Base-by-base conservation (phyloP, 2,797 vertebrate genomes). In the Acanthopagrus latus region DNA sequence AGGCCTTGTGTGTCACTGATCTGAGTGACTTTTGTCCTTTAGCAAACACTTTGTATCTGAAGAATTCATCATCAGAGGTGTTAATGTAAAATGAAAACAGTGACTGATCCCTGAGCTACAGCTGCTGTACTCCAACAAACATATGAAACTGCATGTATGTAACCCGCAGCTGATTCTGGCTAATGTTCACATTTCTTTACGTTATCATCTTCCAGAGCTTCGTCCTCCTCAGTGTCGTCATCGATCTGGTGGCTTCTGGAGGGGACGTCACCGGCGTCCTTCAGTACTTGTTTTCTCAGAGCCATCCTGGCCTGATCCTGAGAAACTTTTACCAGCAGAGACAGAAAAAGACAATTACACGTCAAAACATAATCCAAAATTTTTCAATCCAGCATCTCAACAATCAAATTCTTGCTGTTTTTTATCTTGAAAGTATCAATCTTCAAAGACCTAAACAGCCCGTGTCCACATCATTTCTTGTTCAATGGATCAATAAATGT, bases 221-320 rank as follows among this genome's bases (percentile, higher is more conserved):
- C 67, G 0, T 84, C 86, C 11, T 84, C 87, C 60, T 81, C 72
- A 0, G 63, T 21, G 74, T 89, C 14, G 43, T 80, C 60, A 12
- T 89, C 41, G 33, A 5, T 13, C 77, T 25, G 43, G 25, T 75
- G 89, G 85, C 80, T 70, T 54, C 67, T 82, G 18, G 67, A 62
- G 23, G 66, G 50, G 29, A 71, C 16, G 8, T 85, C 78, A 2
- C 52, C 54, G 10, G 9, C 13, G 1, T 86, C 83, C 4, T 77
- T 77, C 33, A 47, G 11, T 1, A n/a, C 25, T 12, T 86, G 87
- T 72, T 93, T 95, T 76, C 89, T 93, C 82, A 86, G 86, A 62
- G 93, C 64, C 94, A 95, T 95, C 27, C 55, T 79, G 66, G 2
- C 66, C 48, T 54, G 46, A 25, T 72, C 6, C 65, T 52, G 69